phyloP scores from a whole-genome alignment of 2,888 invertebrate species.

The Tinea semifulvella region DNA sequence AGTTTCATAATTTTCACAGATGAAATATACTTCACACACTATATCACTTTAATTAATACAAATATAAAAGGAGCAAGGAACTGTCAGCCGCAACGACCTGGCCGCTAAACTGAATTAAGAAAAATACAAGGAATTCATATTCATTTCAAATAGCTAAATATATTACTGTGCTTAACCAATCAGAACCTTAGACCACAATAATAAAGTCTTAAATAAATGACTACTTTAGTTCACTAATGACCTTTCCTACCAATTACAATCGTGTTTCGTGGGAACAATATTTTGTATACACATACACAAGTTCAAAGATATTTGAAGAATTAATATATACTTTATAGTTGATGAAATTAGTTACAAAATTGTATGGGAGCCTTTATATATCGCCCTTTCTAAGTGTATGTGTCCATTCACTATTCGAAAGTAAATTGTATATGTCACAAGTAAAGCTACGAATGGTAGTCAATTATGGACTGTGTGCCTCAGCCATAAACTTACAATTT shows the following conservation, averaged over 20 bases:
- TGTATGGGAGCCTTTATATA: not conserved
- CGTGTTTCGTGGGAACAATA: not conserved
- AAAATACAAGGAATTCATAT: not conserved
- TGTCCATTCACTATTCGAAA: constrained; percentile 13
- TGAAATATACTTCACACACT: not conserved
- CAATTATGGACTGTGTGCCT: not conserved
- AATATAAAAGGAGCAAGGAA: not conserved
- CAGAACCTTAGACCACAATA: not conserved
- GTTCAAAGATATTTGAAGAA: not conserved
- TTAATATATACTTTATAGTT: not conserved
- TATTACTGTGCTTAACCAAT: not conserved
- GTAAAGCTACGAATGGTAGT: not conserved
- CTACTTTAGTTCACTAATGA: not conserved
- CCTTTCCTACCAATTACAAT: not conserved
- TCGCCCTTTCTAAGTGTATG: constrained; percentile 2
- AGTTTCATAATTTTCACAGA: too few species aligned
- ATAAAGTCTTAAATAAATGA: not conserved
- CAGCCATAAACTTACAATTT: not conserved
- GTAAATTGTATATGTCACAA: not conserved
- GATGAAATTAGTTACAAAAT: not conserved
- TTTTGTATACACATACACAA: not conserved
- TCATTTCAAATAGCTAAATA: not conserved
- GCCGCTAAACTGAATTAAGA: constrained; percentile 11
- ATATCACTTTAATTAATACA: too few species aligned
- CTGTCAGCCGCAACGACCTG: not conserved